Evolutionary conservation across 2,888 invertebrate species (phyloP).

Genomic region (Euplexia lucipara): DNA sequence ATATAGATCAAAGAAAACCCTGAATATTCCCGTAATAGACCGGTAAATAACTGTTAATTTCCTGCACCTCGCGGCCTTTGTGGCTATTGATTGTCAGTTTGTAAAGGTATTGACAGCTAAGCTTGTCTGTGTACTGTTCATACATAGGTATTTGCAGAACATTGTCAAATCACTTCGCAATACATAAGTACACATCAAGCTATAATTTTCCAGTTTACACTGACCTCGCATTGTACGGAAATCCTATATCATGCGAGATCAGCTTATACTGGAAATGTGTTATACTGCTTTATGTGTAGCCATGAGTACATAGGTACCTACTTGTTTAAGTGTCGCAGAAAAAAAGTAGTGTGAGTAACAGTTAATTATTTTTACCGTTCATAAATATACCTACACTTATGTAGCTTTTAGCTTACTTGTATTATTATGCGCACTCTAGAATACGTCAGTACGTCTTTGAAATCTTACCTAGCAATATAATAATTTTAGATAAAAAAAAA

Average conservation of each 20-base stretch:
- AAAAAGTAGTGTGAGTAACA: background rate
- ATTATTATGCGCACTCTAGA: background rate
- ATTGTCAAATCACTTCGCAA: slow-evolving; percentile 4
- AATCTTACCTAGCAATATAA: slow-evolving; percentile 3
- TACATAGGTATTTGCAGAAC: background rate
- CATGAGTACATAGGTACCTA: background rate
- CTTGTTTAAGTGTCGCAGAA: background rate
- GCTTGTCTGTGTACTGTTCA: background rate
- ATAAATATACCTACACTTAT: background rate
- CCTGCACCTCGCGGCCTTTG: slow-evolving; percentile 6
- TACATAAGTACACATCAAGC: too few species aligned
- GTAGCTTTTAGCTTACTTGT: slow-evolving; percentile 1
- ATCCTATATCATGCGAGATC: too few species aligned
- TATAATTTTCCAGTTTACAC: too few species aligned
- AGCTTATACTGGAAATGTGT: too few species aligned
- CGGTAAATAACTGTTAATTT: slow-evolving; percentile 12
- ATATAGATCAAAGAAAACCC: too few species aligned
- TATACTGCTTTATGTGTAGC: too few species aligned
- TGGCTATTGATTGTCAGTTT: slow-evolving; percentile 10
- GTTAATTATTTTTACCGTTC: background rate
- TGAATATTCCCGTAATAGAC: slow-evolving; percentile 2
- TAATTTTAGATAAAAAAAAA: too few species aligned
- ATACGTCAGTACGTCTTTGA: background rate
- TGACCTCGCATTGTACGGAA: too few species aligned
- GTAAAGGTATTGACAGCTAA: background rate